Percentiles rank a stretch among this genome's conserved stretches.
These are phyloP conservation scores for Apis dorsata DNA, from an alignment of 1,140 invertebrate genomes.

Conservation along the genomic window DNA sequence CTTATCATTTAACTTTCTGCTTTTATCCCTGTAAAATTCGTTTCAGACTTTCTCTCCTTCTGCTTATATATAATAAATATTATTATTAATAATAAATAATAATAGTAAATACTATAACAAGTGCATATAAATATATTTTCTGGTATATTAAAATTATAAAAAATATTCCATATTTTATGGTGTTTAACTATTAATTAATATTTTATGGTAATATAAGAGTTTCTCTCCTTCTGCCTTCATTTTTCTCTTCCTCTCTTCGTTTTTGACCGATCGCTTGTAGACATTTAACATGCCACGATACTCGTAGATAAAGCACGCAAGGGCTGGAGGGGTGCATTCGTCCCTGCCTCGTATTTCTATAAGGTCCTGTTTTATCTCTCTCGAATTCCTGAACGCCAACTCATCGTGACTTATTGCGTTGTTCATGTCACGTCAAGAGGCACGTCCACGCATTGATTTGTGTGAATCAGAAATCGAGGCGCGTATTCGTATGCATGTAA, in stretches of 20 bases:
- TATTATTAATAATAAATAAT: no score
- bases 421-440: slow-evolving; percentile 50
- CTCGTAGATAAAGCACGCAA: slow-evolving; percentile 41
- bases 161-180: no score
- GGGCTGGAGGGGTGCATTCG: not conserved
- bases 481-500: not conserved
- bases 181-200: no score
- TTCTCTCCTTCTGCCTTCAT: not conserved
- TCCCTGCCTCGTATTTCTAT: not conserved
- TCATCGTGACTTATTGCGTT: slow-evolving; percentile 47
- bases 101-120: no score
- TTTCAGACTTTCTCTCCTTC: no score
- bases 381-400: slow-evolving; percentile 55
- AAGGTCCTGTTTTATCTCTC: slow-evolving; percentile 43
- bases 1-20: no score
- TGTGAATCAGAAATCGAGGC: slow-evolving; percentile 17
- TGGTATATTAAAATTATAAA: no score
- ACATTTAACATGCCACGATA: slow-evolving; percentile 16
- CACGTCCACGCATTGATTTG: slow-evolving; percentile 42
- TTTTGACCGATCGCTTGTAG: not conserved
- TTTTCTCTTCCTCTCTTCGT: not conserved
- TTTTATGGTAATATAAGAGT: no score
- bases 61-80: no score
- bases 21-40: no score
- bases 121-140: no score